Base-by-base conservation (phyloP, 2,797 vertebrate genomes). In the Falco columbarius region DNA sequence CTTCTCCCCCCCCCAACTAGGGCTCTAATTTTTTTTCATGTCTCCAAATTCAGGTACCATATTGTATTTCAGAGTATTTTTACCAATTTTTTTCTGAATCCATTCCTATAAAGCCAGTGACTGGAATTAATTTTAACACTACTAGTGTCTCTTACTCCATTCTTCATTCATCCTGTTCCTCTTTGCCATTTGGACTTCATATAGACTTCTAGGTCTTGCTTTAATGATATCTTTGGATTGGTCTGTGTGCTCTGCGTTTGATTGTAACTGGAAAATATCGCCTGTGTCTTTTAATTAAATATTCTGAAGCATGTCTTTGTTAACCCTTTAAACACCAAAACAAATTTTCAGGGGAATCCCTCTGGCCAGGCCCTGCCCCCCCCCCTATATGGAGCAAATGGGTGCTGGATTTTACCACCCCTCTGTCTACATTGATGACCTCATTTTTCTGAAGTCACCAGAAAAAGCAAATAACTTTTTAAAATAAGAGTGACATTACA, bases 381-480 rank as follows among this genome's bases (percentile, higher is more conserved):
- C 8, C 15, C 7, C 6, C 1, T 0, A 1, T 51, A 24, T 12
- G 13, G 29, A 55, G 17, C 66, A 13, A 80, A 63, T 38, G 8
- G 49, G 23, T 68, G 12, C 52, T 62, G 80, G 26, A 32, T 68
- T 68, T 42, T 16, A 32, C 32, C 19, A 15, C 34, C 2, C 61
- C 16, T 38, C 23, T 75, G 23, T 52, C 9, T 70, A 12, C 15
- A 1, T 21, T 59, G 19, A 61, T 40, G 40, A 19, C 67, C 36
- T 71, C 0, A 0, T 34, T 67, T 46, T 83, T 86, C 54, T 73
- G 40, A 74, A 86, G 20, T 73, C 44, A 58, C 14, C 18, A 38
- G n/a, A 32, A 72, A 72, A 62, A 14, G 3, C 20, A 56, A 46
- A 38, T 27, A 5, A 18, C 61, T 44, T 52, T 81, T 70, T 5